phyloP scores from a whole-genome alignment of 2,888 invertebrate genomes.

The Apodemia zela region DNA sequence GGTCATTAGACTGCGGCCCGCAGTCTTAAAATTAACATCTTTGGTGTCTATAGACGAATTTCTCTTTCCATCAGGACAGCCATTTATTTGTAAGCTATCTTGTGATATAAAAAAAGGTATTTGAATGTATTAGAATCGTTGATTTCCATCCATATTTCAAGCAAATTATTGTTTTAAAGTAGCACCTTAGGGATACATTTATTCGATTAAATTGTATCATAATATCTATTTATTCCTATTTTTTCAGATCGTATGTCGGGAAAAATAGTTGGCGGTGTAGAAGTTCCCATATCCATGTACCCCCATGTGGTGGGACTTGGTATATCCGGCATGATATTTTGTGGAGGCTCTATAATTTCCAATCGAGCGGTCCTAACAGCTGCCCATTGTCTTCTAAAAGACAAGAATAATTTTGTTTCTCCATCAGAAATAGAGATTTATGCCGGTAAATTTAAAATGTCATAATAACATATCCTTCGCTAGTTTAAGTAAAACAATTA shows the following conservation, averaged over 20 bases:
- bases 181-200: background rate
- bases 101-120: no score
- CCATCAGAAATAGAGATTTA: background rate
- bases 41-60: no score
- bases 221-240: background rate
- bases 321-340: background rate
- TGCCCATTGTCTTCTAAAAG: slow-evolving; percentile 1
- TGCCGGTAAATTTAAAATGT: slow-evolving; percentile 8
- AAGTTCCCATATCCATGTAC: slow-evolving; percentile 30
- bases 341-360: slow-evolving; percentile 12
- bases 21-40: no score
- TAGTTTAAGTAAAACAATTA: no score
- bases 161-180: background rate
- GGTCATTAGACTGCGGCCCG: no score
- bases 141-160: no score
- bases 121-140: no score
- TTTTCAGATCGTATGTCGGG: slow-evolving; percentile 18
- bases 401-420: background rate
- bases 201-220: background rate
- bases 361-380: slow-evolving; percentile 1
- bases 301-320: slow-evolving; percentile 24
- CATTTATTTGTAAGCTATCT: no score
- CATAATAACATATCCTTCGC: background rate
- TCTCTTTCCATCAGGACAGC: no score
- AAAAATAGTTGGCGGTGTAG: slow-evolving; percentile 27